Base-by-base conservation (phyloP, 2,797 vertebrate genomes). In the Pantherophis vulpinus region DNA sequence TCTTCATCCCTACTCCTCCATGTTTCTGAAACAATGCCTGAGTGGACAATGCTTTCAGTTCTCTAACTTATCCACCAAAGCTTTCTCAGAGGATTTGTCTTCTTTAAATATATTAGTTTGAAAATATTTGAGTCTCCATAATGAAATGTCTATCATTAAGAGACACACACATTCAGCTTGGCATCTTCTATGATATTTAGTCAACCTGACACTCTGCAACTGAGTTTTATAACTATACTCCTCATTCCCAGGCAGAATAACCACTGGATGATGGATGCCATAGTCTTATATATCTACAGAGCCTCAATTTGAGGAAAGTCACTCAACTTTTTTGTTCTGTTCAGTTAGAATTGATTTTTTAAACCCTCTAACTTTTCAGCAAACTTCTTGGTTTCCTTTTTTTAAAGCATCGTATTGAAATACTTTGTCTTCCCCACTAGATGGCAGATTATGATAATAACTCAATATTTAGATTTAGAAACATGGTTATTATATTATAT, bases 371-470 rank as follows among this genome's bases (percentile, higher is more conserved):
- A 37, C 5, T 42, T 37, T 79, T 56, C 51, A 25, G 42, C 37
- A 70, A 89, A 88, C 37, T 23, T 16, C 37, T 88, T 66, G 12
- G 5, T 42, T 79, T 29, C n/a, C 66, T 32, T 13, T 70, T 58
- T 63, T 25, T 32, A 27, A 42, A 66, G 25, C n/a, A 29, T 14
- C 10, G 25, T 66, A 20, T 87, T 90, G 92, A 58, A 90, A 56
- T 59, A 29, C 60, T 89, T 91, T 23, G n/a, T 88, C 10, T 88
- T 89, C 58, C 16, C 93, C 90, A 56, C 93, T 91, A 93, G 93
- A 51, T 93, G 90, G 90, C 87, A 89, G 90, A 89, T 88, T 61
- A 47, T 91, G 25, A 60, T 56, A 86, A 61, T 25, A n/a, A 60
- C 60, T 90, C 60, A 54, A 42, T 66, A 66, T 23, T 86, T 70